These are phyloP conservation scores for Tachyglossus aculeatus DNA, from an alignment of 2,797 vertebrate genomes.

Conservation along the genomic window DNA sequence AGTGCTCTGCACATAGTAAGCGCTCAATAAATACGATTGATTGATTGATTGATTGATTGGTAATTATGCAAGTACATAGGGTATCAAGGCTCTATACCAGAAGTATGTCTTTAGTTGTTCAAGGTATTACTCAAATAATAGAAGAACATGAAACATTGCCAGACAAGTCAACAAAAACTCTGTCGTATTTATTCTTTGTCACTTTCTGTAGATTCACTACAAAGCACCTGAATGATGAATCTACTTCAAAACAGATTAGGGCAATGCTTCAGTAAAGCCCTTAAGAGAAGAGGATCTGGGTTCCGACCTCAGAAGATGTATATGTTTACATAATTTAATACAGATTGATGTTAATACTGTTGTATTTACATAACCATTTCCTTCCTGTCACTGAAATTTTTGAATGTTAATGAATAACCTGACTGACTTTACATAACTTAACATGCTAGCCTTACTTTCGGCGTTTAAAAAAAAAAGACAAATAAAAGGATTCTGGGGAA, in stretches of 20 bases:
- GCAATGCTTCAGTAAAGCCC: slow-evolving; percentile 94
- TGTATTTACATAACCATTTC: slow-evolving; percentile 93
- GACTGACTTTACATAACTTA: slow-evolving; percentile 77
- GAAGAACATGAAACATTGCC: too few species aligned
- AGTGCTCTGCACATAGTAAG: too few species aligned
- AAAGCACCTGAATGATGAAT: slow-evolving; percentile 98
- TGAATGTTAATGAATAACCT: slow-evolving; percentile 74
- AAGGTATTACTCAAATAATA: too few species aligned
- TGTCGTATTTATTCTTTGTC: slow-evolving; percentile 5
- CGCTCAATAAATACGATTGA: too few species aligned
- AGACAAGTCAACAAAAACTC: too few species aligned
- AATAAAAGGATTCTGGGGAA: slow-evolving; percentile 29
- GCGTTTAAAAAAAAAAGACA: slow-evolving; percentile 50
- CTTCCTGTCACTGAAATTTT: slow-evolving; percentile 80
- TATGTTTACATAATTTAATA: slow-evolving; percentile 99
- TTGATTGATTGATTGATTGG: too few species aligned
- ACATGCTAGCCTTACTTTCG: slow-evolving; percentile 76
- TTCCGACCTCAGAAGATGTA: slow-evolving; percentile 98
- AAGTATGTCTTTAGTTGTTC: too few species aligned
- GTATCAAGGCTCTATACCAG: too few species aligned
- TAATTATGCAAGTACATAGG: too few species aligned
- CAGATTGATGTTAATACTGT: slow-evolving; percentile 94
- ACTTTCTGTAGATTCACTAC: slow-evolving; percentile 90
- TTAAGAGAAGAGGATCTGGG: slow-evolving; percentile 85
- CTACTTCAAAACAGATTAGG: slow-evolving; percentile 97